phyloP scores from a whole-genome alignment of 2,888 invertebrate genomes.

The Ceramica pisi region DNA sequence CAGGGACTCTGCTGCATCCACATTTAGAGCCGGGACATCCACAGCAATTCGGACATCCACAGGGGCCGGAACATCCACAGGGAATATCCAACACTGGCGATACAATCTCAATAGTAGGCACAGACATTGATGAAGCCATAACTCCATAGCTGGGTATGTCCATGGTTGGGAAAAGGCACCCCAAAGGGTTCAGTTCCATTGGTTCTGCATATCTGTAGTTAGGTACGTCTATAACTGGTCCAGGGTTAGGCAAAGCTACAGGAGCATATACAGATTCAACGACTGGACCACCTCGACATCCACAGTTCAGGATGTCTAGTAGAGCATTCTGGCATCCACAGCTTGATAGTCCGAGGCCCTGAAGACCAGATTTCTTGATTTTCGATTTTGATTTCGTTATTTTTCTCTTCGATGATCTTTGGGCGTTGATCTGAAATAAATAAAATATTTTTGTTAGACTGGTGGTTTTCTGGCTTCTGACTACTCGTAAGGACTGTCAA shows the following conservation, averaged over 20 bases:
- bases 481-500: too few species aligned
- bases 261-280: conserved; percentile 47
- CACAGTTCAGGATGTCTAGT: conserved; percentile 52
- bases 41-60: conserved; percentile 44
- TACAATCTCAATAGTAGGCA: conserved; percentile 44
- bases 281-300: conserved; percentile 41
- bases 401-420: conserved; percentile 45
- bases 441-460: too few species aligned
- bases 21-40: conserved; percentile 55
- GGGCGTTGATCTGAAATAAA: conserved; percentile 57
- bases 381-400: conserved; percentile 41
- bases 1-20: conserved; percentile 51
- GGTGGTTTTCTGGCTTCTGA: neutral
- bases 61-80: conserved; percentile 40
- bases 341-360: conserved; percentile 28
- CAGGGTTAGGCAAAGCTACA: conserved; percentile 22
- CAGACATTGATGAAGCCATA: conserved; percentile 22
- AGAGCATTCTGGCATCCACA: conserved; percentile 59
- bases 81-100: conserved; percentile 39
- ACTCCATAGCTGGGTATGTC: conserved; percentile 47
- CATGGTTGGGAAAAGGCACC: conserved; percentile 51
- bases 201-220: conserved; percentile 58
- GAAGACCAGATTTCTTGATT: conserved; percentile 40
- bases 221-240: conserved; percentile 54
- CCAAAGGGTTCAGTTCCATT: conserved; percentile 51